These are phyloP conservation scores for Latrodectus elegans DNA, from an alignment of 2,888 invertebrate species.

Conservation along the genomic window DNA sequence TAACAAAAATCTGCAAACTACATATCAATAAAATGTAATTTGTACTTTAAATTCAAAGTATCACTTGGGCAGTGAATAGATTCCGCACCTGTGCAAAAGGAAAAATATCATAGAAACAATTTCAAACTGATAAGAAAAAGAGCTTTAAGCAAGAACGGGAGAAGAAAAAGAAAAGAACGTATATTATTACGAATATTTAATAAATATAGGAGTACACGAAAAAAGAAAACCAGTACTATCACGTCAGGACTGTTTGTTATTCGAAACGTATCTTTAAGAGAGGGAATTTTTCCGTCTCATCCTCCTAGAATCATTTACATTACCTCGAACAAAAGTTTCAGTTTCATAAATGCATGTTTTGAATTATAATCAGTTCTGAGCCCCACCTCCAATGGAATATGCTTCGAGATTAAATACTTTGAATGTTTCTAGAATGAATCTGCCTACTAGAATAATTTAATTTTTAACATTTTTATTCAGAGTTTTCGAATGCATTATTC, in stretches of 20 bases:
- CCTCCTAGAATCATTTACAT: conserved; percentile 36
- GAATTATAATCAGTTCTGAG: conserved; percentile 38
- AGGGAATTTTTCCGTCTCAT: conserved; percentile 28
- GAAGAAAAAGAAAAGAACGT: background rate
- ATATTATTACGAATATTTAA: background rate
- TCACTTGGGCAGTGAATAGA: too few relatives aligned
- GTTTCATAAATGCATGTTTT: conserved; percentile 49
- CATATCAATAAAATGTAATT: too few relatives aligned
- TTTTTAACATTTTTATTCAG: background rate
- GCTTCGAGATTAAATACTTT: background rate
- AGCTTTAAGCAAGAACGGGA: background rate
- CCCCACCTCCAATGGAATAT: background rate
- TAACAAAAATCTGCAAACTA: too few relatives aligned
- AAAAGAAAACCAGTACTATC: background rate
- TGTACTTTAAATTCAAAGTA: too few relatives aligned
- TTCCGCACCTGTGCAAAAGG: too few relatives aligned
- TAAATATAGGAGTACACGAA: background rate
- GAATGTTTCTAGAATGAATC: too few relatives aligned
- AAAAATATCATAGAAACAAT: too few relatives aligned
- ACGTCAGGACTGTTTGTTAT: background rate
- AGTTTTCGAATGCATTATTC: background rate
- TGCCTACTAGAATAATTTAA: too few relatives aligned
- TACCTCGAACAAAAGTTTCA: conserved; percentile 39
- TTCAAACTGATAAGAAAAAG: too few relatives aligned
- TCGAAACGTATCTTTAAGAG: background rate